These are phyloP conservation scores for Linnaemya vulpina DNA, from an alignment of 2,888 invertebrate species.

Conservation along the genomic window DNA sequence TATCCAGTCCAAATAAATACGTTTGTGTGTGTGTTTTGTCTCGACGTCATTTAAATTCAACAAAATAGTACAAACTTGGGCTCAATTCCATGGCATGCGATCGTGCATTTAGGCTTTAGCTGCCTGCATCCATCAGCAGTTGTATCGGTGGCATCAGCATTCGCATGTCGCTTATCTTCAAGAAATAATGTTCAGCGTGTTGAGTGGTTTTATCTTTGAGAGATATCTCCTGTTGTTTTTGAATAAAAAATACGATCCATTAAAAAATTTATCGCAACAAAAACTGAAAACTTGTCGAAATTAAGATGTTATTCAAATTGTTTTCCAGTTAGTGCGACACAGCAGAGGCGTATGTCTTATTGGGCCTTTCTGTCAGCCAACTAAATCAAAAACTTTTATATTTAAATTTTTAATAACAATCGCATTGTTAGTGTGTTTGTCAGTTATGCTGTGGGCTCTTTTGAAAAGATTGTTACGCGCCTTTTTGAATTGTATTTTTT, in stretches of 20 bases:
- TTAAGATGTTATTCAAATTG: conserved; percentile 37
- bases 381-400: too few relatives aligned
- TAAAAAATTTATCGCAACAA: conserved; percentile 1
- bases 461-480: background rate
- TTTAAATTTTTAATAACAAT: background rate
- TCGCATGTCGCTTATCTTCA: conserved; percentile 58
- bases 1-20: background rate
- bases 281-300: conserved; percentile 10
- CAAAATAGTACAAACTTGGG: conserved; percentile 13
- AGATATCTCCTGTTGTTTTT: conserved; percentile 32
- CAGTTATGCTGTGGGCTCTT: background rate
- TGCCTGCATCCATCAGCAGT: background rate
- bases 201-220: conserved; percentile 51
- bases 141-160: conserved; percentile 10
- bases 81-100: background rate
- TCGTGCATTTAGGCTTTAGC: conserved; percentile 10
- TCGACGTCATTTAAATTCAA: conserved; percentile 16
- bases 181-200: conserved; percentile 49
- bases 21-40: conserved; percentile 40
- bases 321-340: background rate
- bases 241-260: conserved; percentile 38
- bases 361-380: too few relatives aligned
- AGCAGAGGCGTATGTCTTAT: background rate
- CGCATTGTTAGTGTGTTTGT: background rate
- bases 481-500: background rate